phyloP scores from a whole-genome alignment of 1,140 invertebrate genomes.

The Dreissena polymorpha region DNA sequence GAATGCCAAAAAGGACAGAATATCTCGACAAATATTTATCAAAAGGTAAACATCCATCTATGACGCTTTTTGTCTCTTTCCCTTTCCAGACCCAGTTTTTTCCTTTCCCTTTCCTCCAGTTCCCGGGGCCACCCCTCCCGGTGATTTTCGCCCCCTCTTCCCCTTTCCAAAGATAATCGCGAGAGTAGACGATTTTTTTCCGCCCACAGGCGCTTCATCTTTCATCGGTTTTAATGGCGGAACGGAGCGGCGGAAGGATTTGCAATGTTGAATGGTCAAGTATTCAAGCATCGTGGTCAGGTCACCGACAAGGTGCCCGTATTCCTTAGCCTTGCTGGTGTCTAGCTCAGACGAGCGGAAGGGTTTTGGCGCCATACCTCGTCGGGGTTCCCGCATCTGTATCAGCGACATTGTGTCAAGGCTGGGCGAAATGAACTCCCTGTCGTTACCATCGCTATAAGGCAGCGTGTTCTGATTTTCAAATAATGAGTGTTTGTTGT shows the following conservation, averaged over 20 bases:
- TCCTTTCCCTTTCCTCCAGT: constrained; percentile 45
- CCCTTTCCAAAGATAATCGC: constrained; percentile 68
- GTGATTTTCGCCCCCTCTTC: constrained; percentile 49
- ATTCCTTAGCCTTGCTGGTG: constrained; percentile 60
- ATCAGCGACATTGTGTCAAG: constrained; percentile 42
- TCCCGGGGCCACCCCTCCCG: neutral
- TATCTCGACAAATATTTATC: too few relatives aligned
- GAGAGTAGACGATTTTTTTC: constrained; percentile 63
- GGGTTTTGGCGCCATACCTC: constrained; percentile 41
- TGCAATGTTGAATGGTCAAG: constrained; percentile 63
- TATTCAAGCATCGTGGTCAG: constrained; percentile 63
- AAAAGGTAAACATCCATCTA: too few relatives aligned
- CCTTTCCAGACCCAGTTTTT: constrained; percentile 22
- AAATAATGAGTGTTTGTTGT: neutral
- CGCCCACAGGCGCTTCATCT: constrained; percentile 17
- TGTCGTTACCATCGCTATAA: neutral
- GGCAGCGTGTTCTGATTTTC: neutral
- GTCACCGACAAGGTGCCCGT: constrained; percentile 55
- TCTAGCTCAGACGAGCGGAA: constrained; percentile 59
- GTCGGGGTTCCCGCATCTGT: constrained; percentile 35
- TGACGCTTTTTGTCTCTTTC: constrained; percentile 7
- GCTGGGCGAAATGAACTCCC: neutral
- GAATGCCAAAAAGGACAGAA: too few relatives aligned
- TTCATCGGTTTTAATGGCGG: constrained; percentile 53
- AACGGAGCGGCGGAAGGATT: constrained; percentile 69